Evolutionary conservation across 2,888 invertebrate genomes (phyloP), one percentile per base, ranked within the genome.

Genomic region (Patella ulyssiponensis): DNA sequence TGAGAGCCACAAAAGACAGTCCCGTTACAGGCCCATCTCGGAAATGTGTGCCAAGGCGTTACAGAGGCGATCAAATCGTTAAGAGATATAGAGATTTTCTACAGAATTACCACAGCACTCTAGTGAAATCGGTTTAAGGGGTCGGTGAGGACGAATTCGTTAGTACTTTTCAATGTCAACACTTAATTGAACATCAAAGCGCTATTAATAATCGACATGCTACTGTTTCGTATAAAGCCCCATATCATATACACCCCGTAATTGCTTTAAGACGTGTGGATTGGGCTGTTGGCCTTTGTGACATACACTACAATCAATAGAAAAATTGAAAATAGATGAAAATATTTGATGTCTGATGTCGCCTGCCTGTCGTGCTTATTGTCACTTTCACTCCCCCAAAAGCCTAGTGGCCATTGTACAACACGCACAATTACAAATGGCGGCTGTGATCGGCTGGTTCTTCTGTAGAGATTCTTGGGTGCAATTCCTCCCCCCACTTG

Each of bases 171-270:
- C 23, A 64, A 3, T 64, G 20, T 64, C 20, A 64, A 64, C 23
- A 64, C 23, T 64, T 64, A 64, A 64, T 64, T 64, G 23, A 64
- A 64, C 64, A 64, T 64, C 64, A 64, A 64, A 64, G 64, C 11
- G 12, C 15, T 20, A 64, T 64, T 64, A 64, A 64, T 64, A 64
- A 64, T 11, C 64, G 64, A 64, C 64, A 64, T 64, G 64, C 64
- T 23, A 23, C 20, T 23, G 23, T 64, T 64, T 64, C 64, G 23
- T 64, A 64, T 23, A 64, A 64, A 64, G 20, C 64, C 44, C 44
- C 23, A 20, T 7, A 64, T 64, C 64, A 23, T 64, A 64, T 64
- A 64, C 64, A 64, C 64, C 64, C 64, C 23, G 20, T 64, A 64
- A 64, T 64, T 64, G 64, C 64, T 64, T 64, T 64, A 64, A 23